A percentile compares a stretch with the other conserved stretches of the same genome.
Conservation (phyloP, 2,113 vertebrate species). For the Rhipidura dahli region DNA sequence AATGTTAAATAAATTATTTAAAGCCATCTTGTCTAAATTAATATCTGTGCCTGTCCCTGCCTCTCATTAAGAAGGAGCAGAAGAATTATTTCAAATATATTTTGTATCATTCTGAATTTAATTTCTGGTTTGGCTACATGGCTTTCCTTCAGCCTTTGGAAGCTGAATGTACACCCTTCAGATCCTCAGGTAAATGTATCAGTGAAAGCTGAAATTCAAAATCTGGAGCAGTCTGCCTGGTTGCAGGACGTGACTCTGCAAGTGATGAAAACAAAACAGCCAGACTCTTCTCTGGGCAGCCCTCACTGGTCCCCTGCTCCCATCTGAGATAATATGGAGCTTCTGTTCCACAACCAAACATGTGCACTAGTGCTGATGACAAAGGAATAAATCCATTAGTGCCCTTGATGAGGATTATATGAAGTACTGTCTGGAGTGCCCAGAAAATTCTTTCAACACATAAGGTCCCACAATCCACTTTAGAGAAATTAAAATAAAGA, state of each 20-base stretch:
- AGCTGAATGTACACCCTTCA: background rate
- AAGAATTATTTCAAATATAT: background rate
- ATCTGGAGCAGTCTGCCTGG: background rate
- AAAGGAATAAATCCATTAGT: background rate
- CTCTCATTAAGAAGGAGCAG: background rate
- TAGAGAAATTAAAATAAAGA: background rate
- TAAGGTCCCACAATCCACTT: background rate
- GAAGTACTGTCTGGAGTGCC: background rate
- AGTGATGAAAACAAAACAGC: background rate
- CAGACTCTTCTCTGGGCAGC: background rate
- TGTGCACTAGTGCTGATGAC: background rate
- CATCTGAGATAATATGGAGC: background rate
- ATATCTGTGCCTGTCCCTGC: background rate
- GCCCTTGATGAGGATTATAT: constrained; percentile 6
- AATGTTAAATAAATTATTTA: background rate
- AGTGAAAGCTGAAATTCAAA: background rate
- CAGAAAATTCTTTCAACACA: background rate
- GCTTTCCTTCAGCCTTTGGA: background rate
- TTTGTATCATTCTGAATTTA: background rate
- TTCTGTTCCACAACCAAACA: background rate
- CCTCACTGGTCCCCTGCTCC: background rate
- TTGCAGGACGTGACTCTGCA: background rate
- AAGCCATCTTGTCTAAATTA: background rate
- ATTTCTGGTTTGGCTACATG: background rate
- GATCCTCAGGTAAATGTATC: background rate